Evolutionary conservation across 2,888 invertebrate genomes (phyloP), one percentile per base, ranked within the genome.

Genomic region (Acrocyrtus sp.): DNA sequence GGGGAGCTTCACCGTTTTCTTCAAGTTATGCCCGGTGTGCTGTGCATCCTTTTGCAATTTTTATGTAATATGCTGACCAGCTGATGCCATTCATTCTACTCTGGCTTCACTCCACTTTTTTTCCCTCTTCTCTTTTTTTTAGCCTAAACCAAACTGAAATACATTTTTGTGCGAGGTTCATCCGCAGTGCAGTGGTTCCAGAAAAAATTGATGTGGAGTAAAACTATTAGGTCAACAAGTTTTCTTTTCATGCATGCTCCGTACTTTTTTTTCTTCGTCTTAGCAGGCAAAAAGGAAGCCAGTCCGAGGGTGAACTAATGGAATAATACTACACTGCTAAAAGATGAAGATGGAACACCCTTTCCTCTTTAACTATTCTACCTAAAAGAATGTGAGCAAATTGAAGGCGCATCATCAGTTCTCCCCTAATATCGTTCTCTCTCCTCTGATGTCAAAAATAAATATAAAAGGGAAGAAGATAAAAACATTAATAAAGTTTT

Each of bases 161-260:
- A 15, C n/a, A n/a, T n/a, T n/a, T n/a, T n/a, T n/a, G n/a, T n/a
- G n/a, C n/a, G 24, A 50, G 56, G 70, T 50, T 63, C 70, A 70
- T 70, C 70, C 63, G 70, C 70, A 70, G 22, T 70, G 70, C 70
- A 70, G 70, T 70, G 56, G 70, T 70, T 70, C 39, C 56, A 56
- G 57, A 54, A 63, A 45, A 24, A 10, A n/a, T 3, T 24, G 19
- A 39, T 56, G 60, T 19, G 27, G 29, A n/a, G n/a, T n/a, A n/a
- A 29, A 29, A 61, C 47, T 43, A 61, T 50, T 50, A 50, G 50
- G 61, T 61, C 61, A 61, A 61, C 61, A 61, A 61, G 61, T 61
- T 53, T 29, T 4, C 3, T 6, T 54, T 39, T 54, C 39, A 39
- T 39, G 39, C 8, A 8, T 39, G 39, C 12, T 10, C 12, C 8